Evolutionary conservation across 2,113 vertebrate species (phyloP).

Genomic region (Telmatochromis brachygnathus): DNA sequence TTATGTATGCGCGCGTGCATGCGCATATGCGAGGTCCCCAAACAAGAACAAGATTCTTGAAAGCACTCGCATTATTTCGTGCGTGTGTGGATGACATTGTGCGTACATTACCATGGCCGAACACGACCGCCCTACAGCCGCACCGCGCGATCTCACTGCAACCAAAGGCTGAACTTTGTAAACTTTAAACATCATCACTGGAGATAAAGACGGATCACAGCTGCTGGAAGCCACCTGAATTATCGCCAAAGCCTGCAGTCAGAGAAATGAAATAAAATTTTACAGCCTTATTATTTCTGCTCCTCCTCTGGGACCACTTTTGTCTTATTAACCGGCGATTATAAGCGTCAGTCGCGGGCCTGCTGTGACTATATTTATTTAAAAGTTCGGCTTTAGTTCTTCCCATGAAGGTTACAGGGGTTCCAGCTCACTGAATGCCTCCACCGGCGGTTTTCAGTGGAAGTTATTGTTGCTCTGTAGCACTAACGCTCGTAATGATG

Average conservation of each 20-base stretch:
- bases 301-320: neutral
- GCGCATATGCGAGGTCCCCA: neutral
- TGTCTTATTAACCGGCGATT: neutral
- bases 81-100: slow-evolving; percentile 4
- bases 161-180: neutral
- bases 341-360: neutral
- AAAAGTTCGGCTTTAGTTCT: neutral
- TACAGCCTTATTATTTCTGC: neutral
- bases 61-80: slow-evolving; percentile 12
- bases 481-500: neutral
- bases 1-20: neutral
- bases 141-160: neutral
- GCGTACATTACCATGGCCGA: neutral
- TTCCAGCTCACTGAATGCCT: neutral
- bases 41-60: slow-evolving; percentile 3
- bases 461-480: neutral
- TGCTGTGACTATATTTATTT: neutral
- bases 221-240: neutral
- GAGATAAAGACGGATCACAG: neutral
- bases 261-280: neutral
- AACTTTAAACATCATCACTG: neutral
- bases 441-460: neutral
- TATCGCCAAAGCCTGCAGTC: neutral
- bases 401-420: neutral
- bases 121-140: neutral